Conservation (phyloP, 2,888 invertebrate genomes). For the Gymnoscelis rufifasciata region DNA sequence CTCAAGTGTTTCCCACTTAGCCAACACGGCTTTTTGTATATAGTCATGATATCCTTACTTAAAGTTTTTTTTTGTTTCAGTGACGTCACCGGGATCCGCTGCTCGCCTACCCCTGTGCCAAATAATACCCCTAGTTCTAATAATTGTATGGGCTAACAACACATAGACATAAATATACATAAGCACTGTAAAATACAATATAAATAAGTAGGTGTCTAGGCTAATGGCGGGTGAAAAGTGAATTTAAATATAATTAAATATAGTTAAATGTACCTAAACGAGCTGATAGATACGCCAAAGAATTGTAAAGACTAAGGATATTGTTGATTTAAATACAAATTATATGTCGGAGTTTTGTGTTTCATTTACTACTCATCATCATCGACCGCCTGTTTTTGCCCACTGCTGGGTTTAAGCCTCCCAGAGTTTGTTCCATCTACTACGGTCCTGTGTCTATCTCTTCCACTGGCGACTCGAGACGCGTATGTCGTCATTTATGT, state of each 20-base stretch:
- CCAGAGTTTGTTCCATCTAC: too few relatives aligned
- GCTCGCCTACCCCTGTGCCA: slow-evolving; percentile 61
- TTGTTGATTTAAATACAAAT: slow-evolving; percentile 79
- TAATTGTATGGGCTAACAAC: slow-evolving; percentile 62
- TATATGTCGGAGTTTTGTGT: slow-evolving; percentile 57
- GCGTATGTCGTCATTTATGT: too few relatives aligned
- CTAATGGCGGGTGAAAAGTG: slow-evolving; percentile 51
- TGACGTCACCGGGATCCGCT: slow-evolving; percentile 70
- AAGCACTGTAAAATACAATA: slow-evolving; percentile 38
- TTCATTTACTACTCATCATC: slow-evolving; percentile 45
- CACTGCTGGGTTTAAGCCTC: too few relatives aligned
- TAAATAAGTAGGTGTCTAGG: slow-evolving; percentile 58
- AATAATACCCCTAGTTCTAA: slow-evolving; percentile 54
- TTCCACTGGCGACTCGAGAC: too few relatives aligned
- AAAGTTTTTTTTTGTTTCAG: slow-evolving; percentile 45
- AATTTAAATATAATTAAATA: slow-evolving; percentile 56
- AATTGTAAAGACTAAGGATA: slow-evolving; percentile 74
- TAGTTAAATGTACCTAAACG: slow-evolving; percentile 60
- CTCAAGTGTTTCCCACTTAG: too few relatives aligned
- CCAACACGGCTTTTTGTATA: not conserved
- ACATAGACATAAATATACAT: slow-evolving; percentile 45
- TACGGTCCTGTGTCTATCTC: too few relatives aligned
- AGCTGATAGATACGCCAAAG: slow-evolving; percentile 74
- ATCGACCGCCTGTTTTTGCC: too few relatives aligned
- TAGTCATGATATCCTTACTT: not conserved